phyloP scores from a whole-genome alignment of 2,888 invertebrate genomes.

The Ptychoptera contaminata region DNA sequence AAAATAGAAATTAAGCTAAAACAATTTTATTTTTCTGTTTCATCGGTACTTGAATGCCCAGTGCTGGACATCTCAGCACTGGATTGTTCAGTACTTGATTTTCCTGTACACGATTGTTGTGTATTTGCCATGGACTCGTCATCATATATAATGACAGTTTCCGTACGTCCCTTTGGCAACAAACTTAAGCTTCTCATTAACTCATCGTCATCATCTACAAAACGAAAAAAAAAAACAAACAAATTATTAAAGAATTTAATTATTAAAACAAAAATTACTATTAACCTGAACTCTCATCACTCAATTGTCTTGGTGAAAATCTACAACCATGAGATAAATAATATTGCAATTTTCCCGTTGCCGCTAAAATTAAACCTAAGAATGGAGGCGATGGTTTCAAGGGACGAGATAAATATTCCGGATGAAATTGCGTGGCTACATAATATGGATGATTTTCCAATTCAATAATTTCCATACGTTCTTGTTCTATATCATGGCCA shows the following conservation, averaged over 20 bases:
- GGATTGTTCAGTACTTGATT: too few relatives aligned
- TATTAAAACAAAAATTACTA: constrained; percentile 15
- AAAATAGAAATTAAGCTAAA: too few relatives aligned
- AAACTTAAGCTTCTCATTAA: background rate
- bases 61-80: too few relatives aligned
- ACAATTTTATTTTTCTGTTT: too few relatives aligned
- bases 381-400: constrained; percentile 89
- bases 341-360: constrained; percentile 60
- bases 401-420: constrained; percentile 89
- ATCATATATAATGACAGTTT: too few relatives aligned
- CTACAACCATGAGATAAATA: constrained; percentile 60
- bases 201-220: background rate
- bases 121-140: too few relatives aligned
- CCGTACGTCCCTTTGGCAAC: background rate
- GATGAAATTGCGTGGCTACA: constrained; percentile 94
- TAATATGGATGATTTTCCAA: constrained; percentile 81
- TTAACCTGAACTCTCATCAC: constrained; percentile 62
- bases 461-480: constrained; percentile 89
- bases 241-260: too few relatives aligned
- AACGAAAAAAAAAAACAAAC: background rate
- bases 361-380: constrained; percentile 82
- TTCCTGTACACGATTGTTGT: too few relatives aligned
- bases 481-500: constrained; percentile 63
- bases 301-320: constrained; percentile 55
- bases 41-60: too few relatives aligned